These are phyloP conservation scores for Drosophila tristis DNA, from an alignment of 1,140 invertebrate genomes.

Conservation along the genomic window DNA sequence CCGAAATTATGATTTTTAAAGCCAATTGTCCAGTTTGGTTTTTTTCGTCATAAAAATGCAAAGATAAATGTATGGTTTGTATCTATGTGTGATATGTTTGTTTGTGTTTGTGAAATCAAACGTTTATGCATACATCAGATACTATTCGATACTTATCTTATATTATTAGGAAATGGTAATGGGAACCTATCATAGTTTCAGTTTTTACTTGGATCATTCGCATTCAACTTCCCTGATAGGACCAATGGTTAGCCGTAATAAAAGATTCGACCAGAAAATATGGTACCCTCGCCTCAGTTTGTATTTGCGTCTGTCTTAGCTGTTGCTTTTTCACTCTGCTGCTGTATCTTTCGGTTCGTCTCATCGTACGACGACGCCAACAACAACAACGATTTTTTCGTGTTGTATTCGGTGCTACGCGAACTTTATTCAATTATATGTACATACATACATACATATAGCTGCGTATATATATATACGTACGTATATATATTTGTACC, in stretches of 20 bases:
- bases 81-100: not conserved
- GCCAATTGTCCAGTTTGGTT: not conserved
- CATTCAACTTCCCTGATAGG: not conserved
- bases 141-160: not conserved
- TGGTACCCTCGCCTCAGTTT: constrained; percentile 44
- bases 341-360: constrained; percentile 70
- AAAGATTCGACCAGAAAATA: constrained; percentile 40
- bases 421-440: constrained; percentile 51
- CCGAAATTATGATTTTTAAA: not conserved
- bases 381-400: constrained; percentile 37
- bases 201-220: too few relatives aligned
- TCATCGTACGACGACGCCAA: constrained; percentile 47
- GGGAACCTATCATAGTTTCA: too few relatives aligned
- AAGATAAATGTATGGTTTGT: not conserved
- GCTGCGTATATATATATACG: constrained; percentile 20
- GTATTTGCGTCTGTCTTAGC: constrained; percentile 52
- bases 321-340: constrained; percentile 62
- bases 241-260: constrained; percentile 17
- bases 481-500: constrained; percentile 30
- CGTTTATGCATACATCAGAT: not conserved
- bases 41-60: not conserved
- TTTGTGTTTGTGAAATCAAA: constrained; percentile 1
- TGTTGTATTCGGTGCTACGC: constrained; percentile 39
- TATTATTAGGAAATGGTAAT: too few relatives aligned
- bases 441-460: constrained; percentile 39